Base-by-base conservation (phyloP, 2,888 invertebrate genomes). In the Apamea crenata region DNA sequence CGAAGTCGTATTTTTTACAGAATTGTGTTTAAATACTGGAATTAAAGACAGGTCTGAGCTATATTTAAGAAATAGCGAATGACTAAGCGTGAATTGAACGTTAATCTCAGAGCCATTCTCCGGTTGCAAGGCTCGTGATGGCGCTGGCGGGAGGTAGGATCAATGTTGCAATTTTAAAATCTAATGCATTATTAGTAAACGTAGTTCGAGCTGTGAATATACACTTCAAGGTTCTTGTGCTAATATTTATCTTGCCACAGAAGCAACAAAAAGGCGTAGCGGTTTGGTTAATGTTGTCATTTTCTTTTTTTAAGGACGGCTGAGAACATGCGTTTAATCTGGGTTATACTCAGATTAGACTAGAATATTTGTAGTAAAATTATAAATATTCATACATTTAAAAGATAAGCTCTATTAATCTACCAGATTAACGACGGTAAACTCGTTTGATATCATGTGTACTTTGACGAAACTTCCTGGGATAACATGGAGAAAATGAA, bases 131-230 rank as follows among this genome's bases (percentile, higher is more conserved):
- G 40, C 76, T 84, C 86, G 89, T 86, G 87, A 83, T 83, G 76
- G 66, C 61, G 80, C 44, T 56, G 66, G 80, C 71, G 78, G 72
- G 67, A 74, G 75, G 82, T 77, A 79, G 79, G 65, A 78, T 82
- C 77, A 83, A 80, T 89, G 86, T 87, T 89, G 89, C 87, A 88
- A 88, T 81, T 86, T 87, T 83, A 80, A 86, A 87, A 81, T 78
- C 80, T 78, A 86, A 83, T 82, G 78, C 76, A 82, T 84, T 86
- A 86, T 82, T 86, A 79, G 74, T 82, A 84, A 86, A 77, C 81
- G 82, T 84, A 78, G 82, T 74, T 75, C 67, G 79, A 84, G 80
- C 74, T 76, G 84, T 74, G 77, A 79, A 86, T 79, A 86, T 83
- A 83, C 68, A 82, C 76, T 74, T 69, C 82, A 78, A 85, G 74